These are phyloP conservation scores for Brachionus sp. DNA, from an alignment of 1,140 invertebrate genomes.

Conservation along the genomic window DNA sequence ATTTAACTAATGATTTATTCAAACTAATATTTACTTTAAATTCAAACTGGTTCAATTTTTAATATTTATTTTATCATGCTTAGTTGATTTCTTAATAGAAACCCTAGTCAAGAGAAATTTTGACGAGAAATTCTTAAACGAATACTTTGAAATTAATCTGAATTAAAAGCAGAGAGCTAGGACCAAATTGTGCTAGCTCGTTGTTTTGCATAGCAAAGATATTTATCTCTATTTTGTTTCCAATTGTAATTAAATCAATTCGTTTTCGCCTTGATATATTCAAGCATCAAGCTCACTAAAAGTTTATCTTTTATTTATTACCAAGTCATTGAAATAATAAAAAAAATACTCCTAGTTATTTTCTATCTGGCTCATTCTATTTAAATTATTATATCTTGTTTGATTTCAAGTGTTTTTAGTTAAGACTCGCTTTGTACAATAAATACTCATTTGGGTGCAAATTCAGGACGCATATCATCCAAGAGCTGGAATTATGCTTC, in stretches of 20 bases:
- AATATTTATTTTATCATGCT: conserved; percentile 30
- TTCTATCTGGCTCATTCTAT: not conserved
- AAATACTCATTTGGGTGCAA: not conserved
- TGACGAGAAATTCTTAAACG: not conserved
- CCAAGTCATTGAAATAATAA: conserved; percentile 28
- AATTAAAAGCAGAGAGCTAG: not conserved
- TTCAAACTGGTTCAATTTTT: conserved; percentile 37
- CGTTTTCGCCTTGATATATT: conserved; percentile 23
- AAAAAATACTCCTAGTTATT: not conserved
- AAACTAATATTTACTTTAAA: conserved; percentile 13
- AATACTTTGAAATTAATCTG: conserved; percentile 16
- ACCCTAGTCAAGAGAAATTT: not conserved
- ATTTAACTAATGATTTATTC: conserved; percentile 29
- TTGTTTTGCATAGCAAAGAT: not conserved
- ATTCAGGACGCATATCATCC: not conserved
- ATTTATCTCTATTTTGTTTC: conserved; percentile 20
- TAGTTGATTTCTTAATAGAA: conserved; percentile 37
- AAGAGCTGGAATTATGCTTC: not conserved
- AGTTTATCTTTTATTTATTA: conserved; percentile 43
- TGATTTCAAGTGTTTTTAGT: not conserved
- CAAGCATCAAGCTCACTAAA: not conserved
- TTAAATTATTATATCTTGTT: not conserved
- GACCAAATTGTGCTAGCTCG: not conserved
- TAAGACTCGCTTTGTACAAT: not conserved
- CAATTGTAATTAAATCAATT: conserved; percentile 25